Evolutionary conservation across 2,797 vertebrate genomes (phyloP).

Genomic region (Crotalus adamanteus): DNA sequence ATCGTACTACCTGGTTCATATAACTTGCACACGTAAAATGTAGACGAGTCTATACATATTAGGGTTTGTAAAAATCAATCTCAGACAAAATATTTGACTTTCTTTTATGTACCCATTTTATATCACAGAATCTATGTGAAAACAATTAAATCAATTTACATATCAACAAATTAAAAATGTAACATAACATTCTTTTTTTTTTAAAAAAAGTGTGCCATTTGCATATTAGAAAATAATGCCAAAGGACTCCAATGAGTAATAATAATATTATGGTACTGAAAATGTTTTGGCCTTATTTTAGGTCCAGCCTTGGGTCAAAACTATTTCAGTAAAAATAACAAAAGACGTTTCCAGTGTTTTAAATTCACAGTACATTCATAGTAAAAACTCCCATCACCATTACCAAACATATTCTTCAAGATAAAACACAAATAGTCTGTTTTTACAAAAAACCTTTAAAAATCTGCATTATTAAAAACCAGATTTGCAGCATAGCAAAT

Average conservation of each 20-base stretch:
- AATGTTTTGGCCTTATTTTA: constrained; percentile 69
- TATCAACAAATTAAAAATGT: constrained; percentile 37
- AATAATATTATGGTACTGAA: constrained; percentile 60
- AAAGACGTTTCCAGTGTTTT: constrained; percentile 51
- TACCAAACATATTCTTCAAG: neutral
- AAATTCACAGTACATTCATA: constrained; percentile 37
- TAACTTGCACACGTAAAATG: neutral
- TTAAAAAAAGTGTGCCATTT: constrained; percentile 9
- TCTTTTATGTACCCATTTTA: neutral
- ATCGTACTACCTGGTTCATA: neutral
- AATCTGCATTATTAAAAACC: neutral
- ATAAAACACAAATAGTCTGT: neutral
- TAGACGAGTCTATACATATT: neutral
- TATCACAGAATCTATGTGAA: neutral
- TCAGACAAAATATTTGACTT: neutral
- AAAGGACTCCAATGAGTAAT: constrained; percentile 65
- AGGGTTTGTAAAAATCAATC: neutral
- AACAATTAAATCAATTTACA: constrained; percentile 1
- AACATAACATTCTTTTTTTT: neutral
- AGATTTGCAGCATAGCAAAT: neutral
- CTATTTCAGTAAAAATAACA: constrained; percentile 59
- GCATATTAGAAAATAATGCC: constrained; percentile 48
- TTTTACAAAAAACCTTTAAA: neutral
- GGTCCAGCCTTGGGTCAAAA: constrained; percentile 77
- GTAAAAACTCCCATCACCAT: constrained; percentile 10